Conservation (phyloP, 2,888 invertebrate species). For the Andrena minutula region DNA sequence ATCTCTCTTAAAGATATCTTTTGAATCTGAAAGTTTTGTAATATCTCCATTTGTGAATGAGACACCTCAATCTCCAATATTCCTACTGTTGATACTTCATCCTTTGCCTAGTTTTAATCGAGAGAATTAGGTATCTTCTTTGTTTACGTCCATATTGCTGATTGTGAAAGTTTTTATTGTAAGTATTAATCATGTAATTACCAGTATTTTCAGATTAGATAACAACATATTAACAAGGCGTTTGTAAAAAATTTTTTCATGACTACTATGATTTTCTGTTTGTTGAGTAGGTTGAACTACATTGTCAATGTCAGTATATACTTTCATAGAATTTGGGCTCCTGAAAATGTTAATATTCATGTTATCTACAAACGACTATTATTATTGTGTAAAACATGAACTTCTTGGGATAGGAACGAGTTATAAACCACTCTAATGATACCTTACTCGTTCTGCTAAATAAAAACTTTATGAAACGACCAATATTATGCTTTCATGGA, state of each 20-base stretch:
- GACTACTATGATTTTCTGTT: slow-evolving; percentile 12
- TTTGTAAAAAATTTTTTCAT: slow-evolving; percentile 69
- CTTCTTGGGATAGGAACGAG: not conserved
- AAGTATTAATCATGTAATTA: slow-evolving; percentile 42
- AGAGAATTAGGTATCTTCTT: not conserved
- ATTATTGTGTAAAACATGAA: not conserved
- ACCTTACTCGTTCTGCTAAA: too few relatives aligned
- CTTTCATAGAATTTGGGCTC: not conserved
- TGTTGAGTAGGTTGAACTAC: not conserved
- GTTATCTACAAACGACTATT: not conserved
- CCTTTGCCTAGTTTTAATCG: slow-evolving; percentile 35
- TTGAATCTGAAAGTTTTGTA: slow-evolving; percentile 71
- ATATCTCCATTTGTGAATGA: slow-evolving; percentile 68
- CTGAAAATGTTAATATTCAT: not conserved
- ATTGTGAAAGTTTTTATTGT: not conserved
- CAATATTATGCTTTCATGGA: not conserved
- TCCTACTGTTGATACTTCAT: slow-evolving; percentile 66
- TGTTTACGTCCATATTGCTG: not conserved
- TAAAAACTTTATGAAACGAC: not conserved
- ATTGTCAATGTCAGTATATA: not conserved
- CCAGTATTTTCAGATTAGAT: slow-evolving; percentile 70
- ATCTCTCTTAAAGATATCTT: slow-evolving; percentile 73
- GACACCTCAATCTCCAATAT: slow-evolving; percentile 71
- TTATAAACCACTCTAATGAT: not conserved
- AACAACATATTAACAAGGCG: slow-evolving; percentile 76